A percentile compares a stretch with the other conserved stretches of the same genome.
These are phyloP conservation scores for Mesocricetus auratus DNA, from an alignment of 2,113 vertebrate genomes.

Conservation along the genomic window DNA sequence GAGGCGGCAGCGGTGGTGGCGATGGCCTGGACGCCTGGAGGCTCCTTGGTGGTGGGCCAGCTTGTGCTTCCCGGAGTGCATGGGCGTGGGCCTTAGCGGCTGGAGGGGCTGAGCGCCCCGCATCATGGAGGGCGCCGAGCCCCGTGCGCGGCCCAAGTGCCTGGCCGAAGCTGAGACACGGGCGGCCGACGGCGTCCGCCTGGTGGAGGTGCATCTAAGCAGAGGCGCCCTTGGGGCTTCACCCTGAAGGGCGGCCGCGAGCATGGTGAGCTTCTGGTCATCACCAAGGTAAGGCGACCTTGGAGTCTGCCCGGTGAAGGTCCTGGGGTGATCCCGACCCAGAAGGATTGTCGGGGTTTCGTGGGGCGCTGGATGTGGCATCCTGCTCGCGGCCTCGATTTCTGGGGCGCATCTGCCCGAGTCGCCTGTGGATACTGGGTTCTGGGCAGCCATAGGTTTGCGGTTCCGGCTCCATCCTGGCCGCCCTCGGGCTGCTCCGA, in stretches of 20 bases:
- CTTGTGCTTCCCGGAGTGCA: background rate
- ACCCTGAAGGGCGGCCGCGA: constrained; percentile 95
- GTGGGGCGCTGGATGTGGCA: background rate
- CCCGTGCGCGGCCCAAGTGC: constrained; percentile 67
- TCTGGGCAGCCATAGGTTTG: background rate
- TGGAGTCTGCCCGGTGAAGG: constrained; percentile 1
- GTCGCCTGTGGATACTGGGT: background rate
- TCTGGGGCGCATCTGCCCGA: background rate
- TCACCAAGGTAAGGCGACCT: constrained; percentile 92
- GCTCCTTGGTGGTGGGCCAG: background rate
- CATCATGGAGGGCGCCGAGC: constrained; percentile 82
- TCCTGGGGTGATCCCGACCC: background rate
- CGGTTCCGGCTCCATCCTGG: background rate
- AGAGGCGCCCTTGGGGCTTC: constrained; percentile 97
- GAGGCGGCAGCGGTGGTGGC: background rate
- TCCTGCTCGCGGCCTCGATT: background rate
- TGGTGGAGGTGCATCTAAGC: constrained; percentile 90
- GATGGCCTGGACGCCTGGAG: background rate
- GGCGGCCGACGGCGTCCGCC: constrained; percentile 74
- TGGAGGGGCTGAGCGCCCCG: constrained; percentile 55
- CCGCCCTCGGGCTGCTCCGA: background rate
- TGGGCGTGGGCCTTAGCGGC: constrained; percentile 58
- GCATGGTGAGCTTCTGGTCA: constrained; percentile 94
- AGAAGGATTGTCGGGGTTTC: background rate
- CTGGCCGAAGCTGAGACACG: constrained; percentile 31